Base-by-base conservation (phyloP, 2,113 vertebrate genomes). In the Rhinolophus ferrumequinum region DNA sequence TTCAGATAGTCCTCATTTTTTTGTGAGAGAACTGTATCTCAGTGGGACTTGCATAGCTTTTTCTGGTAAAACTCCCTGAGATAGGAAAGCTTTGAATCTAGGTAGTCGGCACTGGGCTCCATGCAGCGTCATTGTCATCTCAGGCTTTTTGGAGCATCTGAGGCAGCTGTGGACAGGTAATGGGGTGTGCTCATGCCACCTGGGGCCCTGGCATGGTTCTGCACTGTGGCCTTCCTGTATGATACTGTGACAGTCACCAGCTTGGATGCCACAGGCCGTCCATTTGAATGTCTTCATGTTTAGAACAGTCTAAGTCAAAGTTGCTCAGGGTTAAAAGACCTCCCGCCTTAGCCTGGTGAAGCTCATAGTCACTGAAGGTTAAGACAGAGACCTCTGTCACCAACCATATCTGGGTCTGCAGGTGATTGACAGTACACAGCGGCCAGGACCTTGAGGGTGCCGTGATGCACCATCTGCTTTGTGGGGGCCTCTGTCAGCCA, bases 331-430 rank as follows among this genome's bases (percentile, higher is more conserved):
- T 99, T 97, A 99, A 98, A 89, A 99, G 99, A 58, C 96, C 94
- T 94, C 97, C 95, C 3, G 4, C 97, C 56, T 99, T 99, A 0
- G 98, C 98, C 75, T 99, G 99, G 95, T 99, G 99, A 0, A 99
- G 98, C 89, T 99, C 99, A 2, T 99, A 99, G 0, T 99, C 99
- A 0, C 99, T 99, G 81, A 99, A 98, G 0, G 99, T 99, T 97
- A 99, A 99, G 88, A 99, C 99, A 3, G 99, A 99, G 97, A 99
- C 99, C 0, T 99, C 99, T 18, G 99, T 99, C 98, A 99, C 99
- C 93, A 99, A 99, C 98, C 99, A 0, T 99, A 99, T 98, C 98
- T 99, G 98, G 99, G 99, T 98, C 99, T 99, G 77, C 99, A 99
- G 98, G 99, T 99, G 97, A 99, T 99, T 0, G 99, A 99, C 99